Conservation (phyloP, 23 tunicate genomes). For the Halocynthia roretzi region DNA sequence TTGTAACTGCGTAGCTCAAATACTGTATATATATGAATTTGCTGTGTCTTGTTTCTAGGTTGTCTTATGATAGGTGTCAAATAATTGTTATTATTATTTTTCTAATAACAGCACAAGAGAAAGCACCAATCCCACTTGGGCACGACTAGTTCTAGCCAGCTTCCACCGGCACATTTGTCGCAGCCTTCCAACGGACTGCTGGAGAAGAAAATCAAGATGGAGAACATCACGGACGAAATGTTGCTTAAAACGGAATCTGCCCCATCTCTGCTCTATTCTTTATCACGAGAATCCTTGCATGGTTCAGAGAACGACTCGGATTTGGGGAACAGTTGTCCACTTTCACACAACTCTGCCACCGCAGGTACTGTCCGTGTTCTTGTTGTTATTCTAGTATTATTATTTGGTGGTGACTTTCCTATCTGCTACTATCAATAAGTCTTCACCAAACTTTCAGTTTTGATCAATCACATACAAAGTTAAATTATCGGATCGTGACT, state of each 20-base stretch:
- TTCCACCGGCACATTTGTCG: too few relatives aligned
- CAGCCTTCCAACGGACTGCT: slow-evolving; percentile 1
- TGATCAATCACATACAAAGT: too few relatives aligned
- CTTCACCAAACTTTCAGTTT: too few relatives aligned
- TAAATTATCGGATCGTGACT: too few relatives aligned
- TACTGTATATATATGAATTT: too few relatives aligned
- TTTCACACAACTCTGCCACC: slow-evolving; percentile 7
- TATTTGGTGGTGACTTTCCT: too few relatives aligned
- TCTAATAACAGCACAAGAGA: neutral
- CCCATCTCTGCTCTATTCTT: neutral
- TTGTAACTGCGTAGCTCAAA: too few relatives aligned
- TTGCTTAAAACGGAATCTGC: slow-evolving; percentile 14
- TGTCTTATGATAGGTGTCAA: too few relatives aligned
- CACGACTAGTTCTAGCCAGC: neutral
- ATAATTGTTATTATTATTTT: neutral
- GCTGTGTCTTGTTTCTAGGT: too few relatives aligned
- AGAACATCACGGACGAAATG: neutral
- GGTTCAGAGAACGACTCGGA: neutral
- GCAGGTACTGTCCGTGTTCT: neutral
- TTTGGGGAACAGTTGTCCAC: slow-evolving; percentile 12
- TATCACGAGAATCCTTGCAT: too few relatives aligned
- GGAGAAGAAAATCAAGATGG: slow-evolving; percentile 16
- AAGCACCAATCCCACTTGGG: neutral
- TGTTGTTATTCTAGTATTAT: too few relatives aligned
- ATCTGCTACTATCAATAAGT: too few relatives aligned